Evolutionary conservation across 2,888 invertebrate species (phyloP).

Genomic region (Acronicta psi): DNA sequence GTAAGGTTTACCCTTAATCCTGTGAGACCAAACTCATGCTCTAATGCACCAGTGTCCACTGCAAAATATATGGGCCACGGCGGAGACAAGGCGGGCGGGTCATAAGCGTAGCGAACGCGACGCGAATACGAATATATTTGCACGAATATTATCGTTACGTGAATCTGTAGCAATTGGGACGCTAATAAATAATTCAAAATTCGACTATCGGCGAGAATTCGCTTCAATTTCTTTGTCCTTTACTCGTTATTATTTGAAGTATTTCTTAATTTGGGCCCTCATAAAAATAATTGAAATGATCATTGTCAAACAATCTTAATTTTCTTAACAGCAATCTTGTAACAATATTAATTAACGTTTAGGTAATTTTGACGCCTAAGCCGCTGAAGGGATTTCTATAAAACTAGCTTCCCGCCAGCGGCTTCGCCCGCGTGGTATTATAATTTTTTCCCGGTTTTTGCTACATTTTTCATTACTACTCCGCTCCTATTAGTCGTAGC

Average conservation of each 20-base stretch:
- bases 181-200: conserved; percentile 63
- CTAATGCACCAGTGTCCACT: conserved; percentile 43
- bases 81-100: conserved; percentile 40
- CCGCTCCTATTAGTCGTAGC: no score
- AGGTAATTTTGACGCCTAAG: no score
- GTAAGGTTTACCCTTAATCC: conserved; percentile 22
- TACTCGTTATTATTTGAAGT: background rate
- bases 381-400: no score
- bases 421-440: no score
- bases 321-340: no score
- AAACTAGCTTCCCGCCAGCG: no score
- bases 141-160: conserved; percentile 48
- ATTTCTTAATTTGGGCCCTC: background rate
- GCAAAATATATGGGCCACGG: conserved; percentile 53
- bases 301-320: no score
- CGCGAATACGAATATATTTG: conserved; percentile 49
- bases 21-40: conserved; percentile 34
- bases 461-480: no score
- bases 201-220: conserved; percentile 47
- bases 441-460: no score
- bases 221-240: conserved; percentile 10
- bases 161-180: conserved; percentile 52
- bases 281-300: no score
- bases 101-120: conserved; percentile 56
- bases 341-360: no score